Base-by-base conservation (phyloP, 2,797 vertebrate genomes). In the Galaxias olidus region DNA sequence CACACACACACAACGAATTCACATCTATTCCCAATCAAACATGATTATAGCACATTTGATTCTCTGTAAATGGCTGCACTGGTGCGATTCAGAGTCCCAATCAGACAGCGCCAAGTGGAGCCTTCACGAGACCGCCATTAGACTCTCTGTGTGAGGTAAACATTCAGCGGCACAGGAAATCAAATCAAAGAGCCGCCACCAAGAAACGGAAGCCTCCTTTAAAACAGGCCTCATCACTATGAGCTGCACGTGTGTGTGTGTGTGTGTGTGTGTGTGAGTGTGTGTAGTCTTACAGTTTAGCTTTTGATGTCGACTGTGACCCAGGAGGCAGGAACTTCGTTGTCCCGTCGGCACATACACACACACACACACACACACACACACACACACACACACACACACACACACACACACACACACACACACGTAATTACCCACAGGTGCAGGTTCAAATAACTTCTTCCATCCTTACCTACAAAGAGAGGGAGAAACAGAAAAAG, bases 31-130 rank as follows among this genome's bases (percentile, higher is more conserved):
- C 18, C 47, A 41, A 43, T 61, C 48, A 51, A 50, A 61, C 59
- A 17, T 17, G 47, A 43, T 49, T 50, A 61, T 30, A 50, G 59
- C 47, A 61, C 11, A 14, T 43, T 15, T 42, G 47, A 41, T 4
- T 50, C 30, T 50, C 47, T 48, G n/a, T n/a, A 11, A n/a, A 15
- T 50, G 17, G 11, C 50, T 15, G 41, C 41, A 9, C n/a, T 8
- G 58, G 50, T 51, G 20, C 14, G 59, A 42, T 41, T 51, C 48
- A 41, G 56, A 61, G 43, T 52, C n/a, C 14, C 17, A 48, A 40
- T 50, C 17, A 57, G 59, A 63, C 15, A 54, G 55, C 43, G 42
- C 17, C 30, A 47, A 50, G 51, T 18, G 14, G 5, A 17, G 59
- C 9, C 20, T 47, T 42, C 12, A 59, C 46, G 6, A 30, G 30